Evolutionary conservation across 1,140 invertebrate genomes (phyloP), one percentile per base, ranked within the genome.

Genomic region (Papilio polytes): DNA sequence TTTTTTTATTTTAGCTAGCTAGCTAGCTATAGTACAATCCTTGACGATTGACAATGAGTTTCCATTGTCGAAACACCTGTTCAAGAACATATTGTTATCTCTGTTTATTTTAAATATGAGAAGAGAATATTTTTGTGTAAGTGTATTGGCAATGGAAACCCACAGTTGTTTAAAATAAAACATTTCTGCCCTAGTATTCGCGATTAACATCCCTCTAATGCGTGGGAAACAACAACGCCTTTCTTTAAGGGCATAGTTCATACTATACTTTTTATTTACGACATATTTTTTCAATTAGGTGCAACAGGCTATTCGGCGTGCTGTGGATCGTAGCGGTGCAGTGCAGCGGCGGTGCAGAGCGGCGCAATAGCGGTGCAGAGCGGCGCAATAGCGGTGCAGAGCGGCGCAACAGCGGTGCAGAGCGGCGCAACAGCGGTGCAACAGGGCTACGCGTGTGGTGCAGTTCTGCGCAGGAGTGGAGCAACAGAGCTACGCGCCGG

Each of bases 201-300:
- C 15, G 4, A 56, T 15, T 51, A 56, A 56, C 36, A 20, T 13
- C 9, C 48, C 53, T 53, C 31, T 20, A 59, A 59, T n/a, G 53
- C 53, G 76, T 78, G 53, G 76, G 53, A 78, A 77, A 36, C 18
- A 51, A 76, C 48, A 53, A 56, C n/a, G 0, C 53, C n/a, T 20
- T n/a, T 56, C 18, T 56, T 26, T 46, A 63, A 66, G 77, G 56
- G 56, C 4, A 1, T 2, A n/a, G 31, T 63, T 78, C 53, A 78
- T 26, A 46, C 56, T 66, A 15, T 66, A 66, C 56, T 78, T 66
- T 78, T 44, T 59, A 15, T 20, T 53, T 20, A 70, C 13, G 13
- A 70, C 12, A 22, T 22, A 12, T 36, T 31, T 70, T 70, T 70
- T 70, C 13, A 26, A 12, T 56, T 70, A 70, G 63, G 26, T 70